phyloP scores from a whole-genome alignment of 2,888 invertebrate species.

The Lithophane socia region DNA sequence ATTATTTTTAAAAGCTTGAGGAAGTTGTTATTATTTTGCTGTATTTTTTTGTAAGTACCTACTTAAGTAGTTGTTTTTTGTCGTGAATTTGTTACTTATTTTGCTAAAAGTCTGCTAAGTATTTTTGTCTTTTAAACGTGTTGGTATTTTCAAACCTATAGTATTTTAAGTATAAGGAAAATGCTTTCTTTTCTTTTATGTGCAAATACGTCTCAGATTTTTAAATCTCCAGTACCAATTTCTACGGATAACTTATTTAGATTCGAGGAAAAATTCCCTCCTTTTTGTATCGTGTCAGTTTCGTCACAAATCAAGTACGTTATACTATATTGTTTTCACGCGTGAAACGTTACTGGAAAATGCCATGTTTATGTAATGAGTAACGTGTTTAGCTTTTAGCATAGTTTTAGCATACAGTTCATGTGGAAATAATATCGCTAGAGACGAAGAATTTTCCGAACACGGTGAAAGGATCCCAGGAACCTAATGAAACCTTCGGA shows the following conservation, averaged over 20 bases:
- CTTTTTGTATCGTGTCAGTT: constrained; percentile 21
- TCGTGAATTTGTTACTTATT: not conserved
- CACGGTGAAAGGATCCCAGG: constrained; percentile 4
- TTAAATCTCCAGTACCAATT: constrained; percentile 36
- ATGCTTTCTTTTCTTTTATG: not conserved
- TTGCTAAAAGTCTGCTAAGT: not conserved
- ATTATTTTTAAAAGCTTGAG: constrained; percentile 25
- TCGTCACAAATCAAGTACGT: constrained; percentile 16
- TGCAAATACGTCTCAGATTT: constrained; percentile 20
- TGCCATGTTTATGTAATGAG: constrained; percentile 54
- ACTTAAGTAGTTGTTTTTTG: not conserved
- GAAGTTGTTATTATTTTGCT: not conserved
- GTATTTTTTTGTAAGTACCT: not conserved
- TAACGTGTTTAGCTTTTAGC: constrained; percentile 42
- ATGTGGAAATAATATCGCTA: constrained; percentile 33
- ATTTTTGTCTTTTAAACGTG: not conserved
- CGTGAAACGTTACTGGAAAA: constrained; percentile 48
- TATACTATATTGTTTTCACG: constrained; percentile 45
- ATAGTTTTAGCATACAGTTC: too few relatives aligned
- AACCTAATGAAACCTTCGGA: constrained; percentile 3
- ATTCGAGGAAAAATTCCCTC: constrained; percentile 3
- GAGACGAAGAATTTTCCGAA: constrained; percentile 30
- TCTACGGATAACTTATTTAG: constrained; percentile 36
- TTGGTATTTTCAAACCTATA: not conserved
- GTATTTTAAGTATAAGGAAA: not conserved